Evolutionary conservation across 2,888 invertebrate genomes (phyloP).

Genomic region (Hirudinaria manillensis): DNA sequence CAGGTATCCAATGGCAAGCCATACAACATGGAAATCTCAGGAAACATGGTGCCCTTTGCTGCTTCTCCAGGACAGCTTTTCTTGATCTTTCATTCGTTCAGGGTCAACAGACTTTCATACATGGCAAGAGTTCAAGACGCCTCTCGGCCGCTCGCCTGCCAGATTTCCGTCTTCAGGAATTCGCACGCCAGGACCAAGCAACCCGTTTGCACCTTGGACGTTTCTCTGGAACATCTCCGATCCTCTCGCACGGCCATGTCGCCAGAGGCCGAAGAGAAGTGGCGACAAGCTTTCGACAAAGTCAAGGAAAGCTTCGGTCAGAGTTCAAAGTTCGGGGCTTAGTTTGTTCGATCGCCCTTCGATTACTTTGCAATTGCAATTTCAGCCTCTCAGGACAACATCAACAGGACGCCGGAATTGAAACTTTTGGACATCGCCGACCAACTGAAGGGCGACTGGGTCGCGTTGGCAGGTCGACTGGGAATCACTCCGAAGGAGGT

Average conservation of each 20-base stretch:
- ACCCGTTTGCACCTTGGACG: conserved; percentile 89
- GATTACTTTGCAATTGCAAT: not conserved
- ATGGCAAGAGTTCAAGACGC: conserved; percentile 82
- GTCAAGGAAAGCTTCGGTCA: conserved; percentile 25
- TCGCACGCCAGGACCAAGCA: conserved; percentile 72
- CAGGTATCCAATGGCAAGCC: conserved; percentile 87
- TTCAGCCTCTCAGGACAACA: not conserved
- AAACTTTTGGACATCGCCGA: conserved; percentile 83
- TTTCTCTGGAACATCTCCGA: conserved; percentile 75
- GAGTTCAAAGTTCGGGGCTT: not conserved
- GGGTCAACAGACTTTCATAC: conserved; percentile 93
- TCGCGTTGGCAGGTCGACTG: conserved; percentile 69
- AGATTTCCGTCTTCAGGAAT: conserved; percentile 93
- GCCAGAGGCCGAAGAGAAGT: conserved; percentile 27
- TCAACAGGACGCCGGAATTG: conserved; percentile 61
- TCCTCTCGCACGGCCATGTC: conserved; percentile 1
- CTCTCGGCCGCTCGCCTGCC: conserved; percentile 74
- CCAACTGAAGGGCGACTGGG: conserved; percentile 53
- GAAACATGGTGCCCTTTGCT: conserved; percentile 88
- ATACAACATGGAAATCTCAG: conserved; percentile 90
- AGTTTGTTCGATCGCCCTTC: not conserved
- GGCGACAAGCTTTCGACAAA: conserved; percentile 8
- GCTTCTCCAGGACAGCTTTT: conserved; percentile 92
- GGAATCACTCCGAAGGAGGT: conserved; percentile 82
- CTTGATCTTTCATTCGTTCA: conserved; percentile 88